Conservation (phyloP, 2,888 invertebrate genomes). For the Nomada goodeniana region DNA sequence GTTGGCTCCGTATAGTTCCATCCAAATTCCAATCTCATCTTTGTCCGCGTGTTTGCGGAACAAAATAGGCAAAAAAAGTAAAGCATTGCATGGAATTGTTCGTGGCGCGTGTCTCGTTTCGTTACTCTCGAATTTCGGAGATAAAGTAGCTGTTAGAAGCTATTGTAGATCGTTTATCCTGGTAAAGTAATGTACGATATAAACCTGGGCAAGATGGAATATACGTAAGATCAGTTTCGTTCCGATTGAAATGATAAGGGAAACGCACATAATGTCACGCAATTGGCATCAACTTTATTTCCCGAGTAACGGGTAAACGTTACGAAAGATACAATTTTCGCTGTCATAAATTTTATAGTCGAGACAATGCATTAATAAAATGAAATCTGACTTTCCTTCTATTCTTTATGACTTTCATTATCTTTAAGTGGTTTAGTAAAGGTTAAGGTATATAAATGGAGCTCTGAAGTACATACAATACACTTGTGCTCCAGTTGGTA, state of each 20-base stretch:
- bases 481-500: too few species aligned
- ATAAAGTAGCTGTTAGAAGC: too few species aligned
- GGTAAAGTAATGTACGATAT: background rate
- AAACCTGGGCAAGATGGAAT: background rate
- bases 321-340: background rate
- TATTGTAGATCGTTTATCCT: background rate
- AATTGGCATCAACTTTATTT: background rate
- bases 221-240: background rate
- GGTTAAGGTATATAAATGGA: too few species aligned
- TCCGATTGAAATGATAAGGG: background rate
- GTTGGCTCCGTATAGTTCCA: slow-evolving; percentile 27
- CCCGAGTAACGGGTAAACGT: background rate
- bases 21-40: slow-evolving; percentile 46
- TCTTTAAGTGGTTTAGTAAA: too few species aligned
- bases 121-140: background rate
- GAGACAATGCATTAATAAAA: too few species aligned
- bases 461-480: too few species aligned
- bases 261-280: background rate
- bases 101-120: background rate
- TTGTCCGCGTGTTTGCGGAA: background rate
- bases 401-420: too few species aligned
- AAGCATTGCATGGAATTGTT: background rate
- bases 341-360: background rate
- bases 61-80: too few species aligned
- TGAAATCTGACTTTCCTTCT: too few species aligned